Base-by-base conservation (phyloP, 2,888 invertebrate species). In the Drosophila leonis region DNA sequence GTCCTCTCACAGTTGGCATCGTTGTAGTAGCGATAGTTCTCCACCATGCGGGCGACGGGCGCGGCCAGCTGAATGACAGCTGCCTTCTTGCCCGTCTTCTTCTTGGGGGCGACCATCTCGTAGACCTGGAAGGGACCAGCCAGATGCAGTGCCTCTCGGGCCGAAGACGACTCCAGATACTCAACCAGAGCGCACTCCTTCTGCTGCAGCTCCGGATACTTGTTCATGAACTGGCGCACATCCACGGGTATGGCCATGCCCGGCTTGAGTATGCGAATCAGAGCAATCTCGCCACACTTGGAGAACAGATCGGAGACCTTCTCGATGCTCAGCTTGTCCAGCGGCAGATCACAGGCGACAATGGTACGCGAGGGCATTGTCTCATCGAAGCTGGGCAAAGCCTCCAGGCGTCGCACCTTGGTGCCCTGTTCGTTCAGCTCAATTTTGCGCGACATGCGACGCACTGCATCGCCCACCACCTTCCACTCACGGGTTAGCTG, bases 401-500 rank as follows among this genome's bases (percentile, higher is more conserved):
- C 96, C 24, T 97, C 97, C 46, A 96, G 94, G 61, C 98, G 95
- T 18, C 98, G 94, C 54, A 99, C 94, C 92, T 98, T 99, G 0
- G 98, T 98, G 29, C 97, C 98, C 71, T 96, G 95, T 72, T 97
- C 97, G 92, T 98, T 98, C 56, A 99, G 96, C 93, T 98, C 97
- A 78, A 98, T 94, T 83, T 96, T 96, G 20, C 95, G 95, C 4
- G 95, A 95, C 44, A 97, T 97, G 42, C 95, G 94, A 82, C 95
- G 94, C 75, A 98, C 94, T 37, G 98, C 97, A 90, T 96, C 96
- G 1, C 98, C 98, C 12, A 98, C 98, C 27, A 97, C 97, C 75
- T 98, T 95, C 97, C 98, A 98, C 92, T 98, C 98, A 91, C 98
- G 97, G 15, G 98, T 98, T 66, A 98, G 94, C 90, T 98, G 97